Base-by-base conservation (phyloP, 1,140 invertebrate species). In the Drosophila oshimai region DNA sequence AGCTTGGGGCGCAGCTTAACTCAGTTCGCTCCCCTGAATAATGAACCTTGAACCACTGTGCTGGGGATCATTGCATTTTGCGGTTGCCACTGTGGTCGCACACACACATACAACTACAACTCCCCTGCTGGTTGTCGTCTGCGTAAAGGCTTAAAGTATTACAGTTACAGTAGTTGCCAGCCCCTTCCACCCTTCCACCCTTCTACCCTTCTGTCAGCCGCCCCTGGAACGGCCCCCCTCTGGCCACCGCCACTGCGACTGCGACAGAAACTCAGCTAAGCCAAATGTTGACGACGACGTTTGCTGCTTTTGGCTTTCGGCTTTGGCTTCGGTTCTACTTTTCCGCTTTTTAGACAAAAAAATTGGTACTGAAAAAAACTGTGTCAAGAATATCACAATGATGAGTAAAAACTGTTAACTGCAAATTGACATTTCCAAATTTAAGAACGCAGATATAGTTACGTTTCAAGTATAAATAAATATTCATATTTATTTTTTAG, bases 141-240 rank as follows among this genome's bases (percentile, higher is more conserved):
- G 78, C 78, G 78, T 83, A 84, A 78, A 65, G 80, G 80, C 81
- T 86, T 86, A 86, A 86, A 86, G 80, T 87, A 86, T 86, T 86
- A 86, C 80, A 73, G 80, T 80, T 75, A 80, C 71, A 84, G 81
- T 80, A 79, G 69, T 53, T 68, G 17, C 17, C 58, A 33, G 36
- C 6, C 36, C 36, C 10, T n/a, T n/a, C n/a, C n/a, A n/a, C n/a
- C n/a, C n/a, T n/a, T n/a, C n/a, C n/a, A n/a, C n/a, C n/a, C n/a
- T n/a, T n/a, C n/a, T n/a, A n/a, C n/a, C n/a, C n/a, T n/a, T n/a
- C n/a, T n/a, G n/a, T n/a, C n/a, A n/a, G n/a, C n/a, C 34, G 5
- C 28, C 24, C 24, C 4, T 22, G 1, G 39, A 18, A 20, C 10
- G 13, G 12, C 31, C 34, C 13, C 13, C 12, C 39, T 28, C 10